Base-by-base conservation (phyloP, 2,888 invertebrate species). In the Podotricha telesiphe region DNA sequence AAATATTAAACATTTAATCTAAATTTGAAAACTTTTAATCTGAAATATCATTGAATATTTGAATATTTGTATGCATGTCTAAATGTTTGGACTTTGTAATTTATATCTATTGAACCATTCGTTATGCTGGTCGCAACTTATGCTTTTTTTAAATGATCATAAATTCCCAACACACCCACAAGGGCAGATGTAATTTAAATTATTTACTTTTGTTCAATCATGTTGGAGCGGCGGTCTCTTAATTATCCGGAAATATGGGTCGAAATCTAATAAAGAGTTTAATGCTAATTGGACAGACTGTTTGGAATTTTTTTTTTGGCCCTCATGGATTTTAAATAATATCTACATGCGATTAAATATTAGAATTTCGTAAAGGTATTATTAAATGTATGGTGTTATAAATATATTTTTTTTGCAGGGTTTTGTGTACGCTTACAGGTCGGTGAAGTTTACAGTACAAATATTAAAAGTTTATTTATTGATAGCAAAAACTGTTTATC, bases 221-320 rank as follows among this genome's bases (percentile, higher is more conserved):
- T 69, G 68, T 66, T 58, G 62, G 51, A 53, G 53, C 72, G 65
- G 45, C 59, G 67, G 62, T 20, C 37, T 70, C 67, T 72, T 73
- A 73, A 73, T 73, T 68, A 70, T 68, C 62, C 51, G 55, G 66
- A 15, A 69, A 69, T 75, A 72, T 72, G 73, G 73, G 75, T 70
- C 59, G 63, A 68, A 72, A 75, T 75, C 62, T 69, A 67, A 73
- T 73, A 63, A 67, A 37, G 64, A 19, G 67, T 61, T 59, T 67
- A n/a, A 40, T 48, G 65, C 22, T 61, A 68, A 67, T 65, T 70
- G 22, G 34, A 62, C 19, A 19, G 48, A 28, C 34, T 22, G 42
- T 34, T 37, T 62, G 15, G 13, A 19, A 19, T 48, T 62, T 19
- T 48, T n/a, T n/a, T 48, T 62, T 7, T 8, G 17, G n/a, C 28